A percentile compares a stretch with the other conserved stretches of the same genome.
Evolutionary conservation across 2,113 vertebrate genomes (phyloP).

Genomic region (Stomatorhinus ivindoensis): DNA sequence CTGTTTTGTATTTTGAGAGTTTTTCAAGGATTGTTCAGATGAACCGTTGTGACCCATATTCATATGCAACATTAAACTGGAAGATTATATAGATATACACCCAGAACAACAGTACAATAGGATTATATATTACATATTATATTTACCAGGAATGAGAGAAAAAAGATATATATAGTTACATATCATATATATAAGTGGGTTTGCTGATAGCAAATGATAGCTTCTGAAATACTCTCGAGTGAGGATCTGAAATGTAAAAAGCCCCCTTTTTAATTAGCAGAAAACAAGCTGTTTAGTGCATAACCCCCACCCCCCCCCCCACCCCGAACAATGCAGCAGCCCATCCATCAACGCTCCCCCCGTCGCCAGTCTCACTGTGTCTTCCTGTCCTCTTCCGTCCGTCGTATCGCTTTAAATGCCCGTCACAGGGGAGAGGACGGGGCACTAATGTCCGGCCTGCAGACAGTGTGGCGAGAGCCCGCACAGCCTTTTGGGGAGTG

Average conservation of each 20-base stretch:
- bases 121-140: background rate
- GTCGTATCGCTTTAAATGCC: background rate
- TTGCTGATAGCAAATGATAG: background rate
- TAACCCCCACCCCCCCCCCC: background rate
- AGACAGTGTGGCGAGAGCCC: conserved; percentile 43
- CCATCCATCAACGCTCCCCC: background rate
- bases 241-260: background rate
- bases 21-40: background rate
- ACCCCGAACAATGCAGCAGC: background rate
- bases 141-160: background rate
- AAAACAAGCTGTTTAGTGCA: background rate
- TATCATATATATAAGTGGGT: background rate
- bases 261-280: background rate
- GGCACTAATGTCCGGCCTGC: conserved; percentile 36
- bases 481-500: conserved; percentile 29
- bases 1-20: background rate
- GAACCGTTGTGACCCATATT: background rate
- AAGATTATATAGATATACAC: background rate
- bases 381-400: background rate
- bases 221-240: background rate
- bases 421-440: background rate
- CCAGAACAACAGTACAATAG: background rate
- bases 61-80: background rate
- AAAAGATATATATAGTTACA: background rate
- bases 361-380: background rate